Percentiles rank a stretch among this genome's conserved stretches.
These are phyloP conservation scores for Drosophila bunnanda DNA, from an alignment of 2,888 invertebrate genomes.

Conservation along the genomic window DNA sequence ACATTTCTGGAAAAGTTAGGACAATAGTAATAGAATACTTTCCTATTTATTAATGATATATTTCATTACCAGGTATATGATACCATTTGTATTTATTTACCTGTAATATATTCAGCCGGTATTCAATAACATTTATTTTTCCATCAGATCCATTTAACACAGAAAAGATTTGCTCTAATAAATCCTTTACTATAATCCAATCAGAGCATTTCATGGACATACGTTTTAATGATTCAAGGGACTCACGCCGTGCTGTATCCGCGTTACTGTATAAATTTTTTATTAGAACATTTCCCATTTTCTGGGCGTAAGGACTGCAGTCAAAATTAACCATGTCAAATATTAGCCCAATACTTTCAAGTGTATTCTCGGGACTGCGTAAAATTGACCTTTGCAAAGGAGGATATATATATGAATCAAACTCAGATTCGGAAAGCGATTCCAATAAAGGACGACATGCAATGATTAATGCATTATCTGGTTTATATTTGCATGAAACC, in stretches of 20 bases:
- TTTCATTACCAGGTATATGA: too few species aligned
- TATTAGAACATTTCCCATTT: conserved; percentile 92
- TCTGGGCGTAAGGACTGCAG: conserved; percentile 90
- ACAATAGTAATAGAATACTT: too few species aligned
- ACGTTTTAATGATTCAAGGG: conserved; percentile 89
- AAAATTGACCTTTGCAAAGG: conserved; percentile 96
- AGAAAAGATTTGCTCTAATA: conserved; percentile 90
- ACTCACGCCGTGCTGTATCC: conserved; percentile 90
- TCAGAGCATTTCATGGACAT: conserved; percentile 90
- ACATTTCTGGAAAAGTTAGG: too few species aligned
- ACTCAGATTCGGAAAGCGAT: conserved; percentile 88
- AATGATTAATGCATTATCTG: conserved; percentile 88
- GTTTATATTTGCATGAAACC: conserved; percentile 91
- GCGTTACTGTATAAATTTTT: conserved; percentile 94
- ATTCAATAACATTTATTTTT: conserved; percentile 94
- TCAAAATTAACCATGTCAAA: conserved; percentile 90
- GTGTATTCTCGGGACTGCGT: conserved; percentile 95
- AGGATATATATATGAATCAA: conserved; percentile 91
- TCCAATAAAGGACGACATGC: conserved; percentile 89
- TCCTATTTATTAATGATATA: too few species aligned
- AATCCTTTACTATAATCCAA: conserved; percentile 87
- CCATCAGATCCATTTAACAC: conserved; percentile 95
- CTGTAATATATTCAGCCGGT: conserved; percentile 93
- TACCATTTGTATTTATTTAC: conserved; percentile 84
- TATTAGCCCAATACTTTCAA: conserved; percentile 92